phyloP scores from a whole-genome alignment of 1,140 invertebrate species.

The Littorina saxatilis region DNA sequence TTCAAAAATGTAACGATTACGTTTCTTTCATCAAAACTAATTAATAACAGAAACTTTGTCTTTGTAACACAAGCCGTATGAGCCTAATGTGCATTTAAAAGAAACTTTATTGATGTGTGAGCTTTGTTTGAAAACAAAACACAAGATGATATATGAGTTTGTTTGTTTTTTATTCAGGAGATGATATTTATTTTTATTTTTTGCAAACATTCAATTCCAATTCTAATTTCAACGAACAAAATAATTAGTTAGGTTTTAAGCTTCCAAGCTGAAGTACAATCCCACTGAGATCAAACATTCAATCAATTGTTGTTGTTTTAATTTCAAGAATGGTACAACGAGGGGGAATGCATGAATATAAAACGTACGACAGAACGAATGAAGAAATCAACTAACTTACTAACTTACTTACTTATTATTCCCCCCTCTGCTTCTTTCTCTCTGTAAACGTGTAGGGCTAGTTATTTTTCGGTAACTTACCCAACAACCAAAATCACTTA shows the following conservation, averaged over 20 bases:
- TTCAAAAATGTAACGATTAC: too few relatives aligned
- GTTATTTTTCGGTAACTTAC: too few relatives aligned
- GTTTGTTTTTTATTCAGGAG: neutral
- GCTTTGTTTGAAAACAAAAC: too few relatives aligned
- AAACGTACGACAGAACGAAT: neutral
- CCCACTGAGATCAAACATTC: too few relatives aligned
- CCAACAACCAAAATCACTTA: too few relatives aligned
- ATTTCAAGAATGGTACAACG: neutral
- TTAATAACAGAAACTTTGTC: neutral
- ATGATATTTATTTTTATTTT: neutral
- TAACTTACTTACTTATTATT: neutral
- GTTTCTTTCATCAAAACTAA: neutral
- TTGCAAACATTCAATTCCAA: neutral
- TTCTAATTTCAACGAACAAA: neutral
- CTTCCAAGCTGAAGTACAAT: too few relatives aligned
- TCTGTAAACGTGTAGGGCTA: too few relatives aligned
- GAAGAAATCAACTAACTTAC: neutral
- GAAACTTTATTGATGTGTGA: neutral
- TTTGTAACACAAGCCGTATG: neutral
- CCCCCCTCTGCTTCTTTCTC: too few relatives aligned
- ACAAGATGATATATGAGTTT: neutral
- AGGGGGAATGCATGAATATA: neutral
- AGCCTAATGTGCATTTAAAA: neutral
- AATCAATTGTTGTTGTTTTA: too few relatives aligned
- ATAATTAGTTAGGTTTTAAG: too few relatives aligned